Conservation (phyloP, 2,113 vertebrate species). For the Epinephelus cyanopodus region DNA sequence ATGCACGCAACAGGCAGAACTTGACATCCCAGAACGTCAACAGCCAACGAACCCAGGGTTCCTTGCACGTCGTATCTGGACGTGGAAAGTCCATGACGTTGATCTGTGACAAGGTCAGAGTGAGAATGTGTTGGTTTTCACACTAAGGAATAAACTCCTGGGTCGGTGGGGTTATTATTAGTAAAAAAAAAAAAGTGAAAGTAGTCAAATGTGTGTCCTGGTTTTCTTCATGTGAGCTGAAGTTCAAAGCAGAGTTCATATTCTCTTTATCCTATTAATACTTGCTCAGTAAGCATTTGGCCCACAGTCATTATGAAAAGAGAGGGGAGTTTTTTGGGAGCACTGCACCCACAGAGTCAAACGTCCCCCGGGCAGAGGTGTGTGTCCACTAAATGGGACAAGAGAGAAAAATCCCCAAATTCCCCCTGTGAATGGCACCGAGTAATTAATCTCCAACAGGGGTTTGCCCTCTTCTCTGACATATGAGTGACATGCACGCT, state of each 20-base stretch:
- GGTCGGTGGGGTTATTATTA: not conserved
- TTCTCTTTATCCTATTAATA: conserved; percentile 36
- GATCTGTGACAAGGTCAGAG: too few species aligned
- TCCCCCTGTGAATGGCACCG: conserved; percentile 59
- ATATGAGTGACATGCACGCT: conserved; percentile 67
- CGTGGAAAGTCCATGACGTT: too few species aligned
- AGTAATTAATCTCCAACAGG: conserved; percentile 75
- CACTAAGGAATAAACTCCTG: not conserved
- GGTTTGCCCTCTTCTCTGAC: conserved; percentile 69
- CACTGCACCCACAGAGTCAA: not conserved
- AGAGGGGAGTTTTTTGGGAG: conserved; percentile 16
- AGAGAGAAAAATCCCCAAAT: conserved; percentile 71
- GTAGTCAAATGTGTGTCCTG: not conserved
- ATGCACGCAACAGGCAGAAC: too few species aligned
- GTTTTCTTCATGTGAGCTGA: conserved; percentile 1
- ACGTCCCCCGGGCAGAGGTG: conserved; percentile 55
- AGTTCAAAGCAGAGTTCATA: conserved; percentile 34
- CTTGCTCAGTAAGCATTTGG: conserved; percentile 15
- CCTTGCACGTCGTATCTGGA: too few species aligned
- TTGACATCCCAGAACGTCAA: too few species aligned
- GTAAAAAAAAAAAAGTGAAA: not conserved
- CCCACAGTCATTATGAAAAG: conserved; percentile 17
- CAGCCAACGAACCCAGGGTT: too few species aligned
- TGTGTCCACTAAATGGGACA: conserved; percentile 60
- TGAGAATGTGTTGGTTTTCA: not conserved